phyloP scores from a whole-genome alignment of 2,888 invertebrate genomes.

The Buathra laborator region DNA sequence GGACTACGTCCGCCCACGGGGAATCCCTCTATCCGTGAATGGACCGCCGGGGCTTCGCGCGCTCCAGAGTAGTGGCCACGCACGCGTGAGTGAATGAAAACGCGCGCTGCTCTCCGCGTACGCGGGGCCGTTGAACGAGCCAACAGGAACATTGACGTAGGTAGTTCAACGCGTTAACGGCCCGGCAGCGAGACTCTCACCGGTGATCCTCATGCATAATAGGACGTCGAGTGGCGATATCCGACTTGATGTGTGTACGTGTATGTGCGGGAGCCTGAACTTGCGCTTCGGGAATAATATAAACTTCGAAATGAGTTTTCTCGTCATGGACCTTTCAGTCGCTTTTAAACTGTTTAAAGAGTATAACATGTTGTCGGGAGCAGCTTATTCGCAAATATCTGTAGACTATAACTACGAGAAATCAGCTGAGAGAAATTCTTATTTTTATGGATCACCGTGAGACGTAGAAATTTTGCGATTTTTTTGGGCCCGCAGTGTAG shows the following conservation, averaged over 20 bases:
- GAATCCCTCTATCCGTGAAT: constrained; percentile 68
- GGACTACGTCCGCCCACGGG: constrained; percentile 79
- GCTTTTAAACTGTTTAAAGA: too few relatives aligned
- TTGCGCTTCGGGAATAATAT: constrained; percentile 22
- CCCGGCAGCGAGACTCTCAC: constrained; percentile 34
- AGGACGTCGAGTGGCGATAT: constrained; percentile 58
- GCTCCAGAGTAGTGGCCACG: constrained; percentile 62
- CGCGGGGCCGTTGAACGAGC: constrained; percentile 64
- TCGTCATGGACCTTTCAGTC: neutral
- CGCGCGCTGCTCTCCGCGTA: constrained; percentile 63
- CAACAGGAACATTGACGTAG: constrained; percentile 57
- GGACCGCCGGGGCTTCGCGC: constrained; percentile 59
- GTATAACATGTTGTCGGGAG: too few relatives aligned
- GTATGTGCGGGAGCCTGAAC: neutral
- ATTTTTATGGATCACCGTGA: neutral
- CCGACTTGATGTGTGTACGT: constrained; percentile 37
- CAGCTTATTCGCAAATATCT: too few relatives aligned
- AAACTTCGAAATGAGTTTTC: neutral
- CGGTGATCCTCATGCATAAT: constrained; percentile 54
- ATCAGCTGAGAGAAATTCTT: neutral
- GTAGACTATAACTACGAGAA: too few relatives aligned
- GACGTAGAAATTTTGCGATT: constrained; percentile 59
- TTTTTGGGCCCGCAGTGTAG: neutral
- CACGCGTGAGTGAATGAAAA: constrained; percentile 70
- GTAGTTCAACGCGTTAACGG: constrained; percentile 46